These are phyloP conservation scores for Atrina japonica DNA, from an alignment of 2,888 invertebrate genomes.

Conservation along the genomic window DNA sequence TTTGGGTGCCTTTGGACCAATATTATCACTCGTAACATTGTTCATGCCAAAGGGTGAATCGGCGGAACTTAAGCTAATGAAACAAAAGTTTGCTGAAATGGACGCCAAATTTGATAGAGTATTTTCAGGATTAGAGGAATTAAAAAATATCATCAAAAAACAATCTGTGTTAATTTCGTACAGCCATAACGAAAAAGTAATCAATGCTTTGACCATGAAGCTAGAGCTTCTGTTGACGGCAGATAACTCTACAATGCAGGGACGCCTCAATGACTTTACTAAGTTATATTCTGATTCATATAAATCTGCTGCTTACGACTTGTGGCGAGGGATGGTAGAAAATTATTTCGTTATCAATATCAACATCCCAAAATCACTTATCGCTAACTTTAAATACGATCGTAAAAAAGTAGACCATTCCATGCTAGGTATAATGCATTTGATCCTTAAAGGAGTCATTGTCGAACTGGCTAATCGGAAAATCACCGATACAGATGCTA, in stretches of 20 bases:
- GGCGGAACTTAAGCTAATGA: neutral
- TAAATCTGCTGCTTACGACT: neutral
- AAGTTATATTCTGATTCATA: too few species aligned
- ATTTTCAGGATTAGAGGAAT: neutral
- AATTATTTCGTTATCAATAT: neutral
- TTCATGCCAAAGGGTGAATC: neutral
- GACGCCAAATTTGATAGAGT: conserved; percentile 8
- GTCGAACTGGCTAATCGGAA: conserved; percentile 10
- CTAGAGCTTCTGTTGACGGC: conserved; percentile 3
- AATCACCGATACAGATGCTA: neutral
- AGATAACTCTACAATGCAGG: neutral
- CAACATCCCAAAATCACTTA: conserved; percentile 2
- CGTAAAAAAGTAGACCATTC: neutral
- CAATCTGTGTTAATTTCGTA: neutral
- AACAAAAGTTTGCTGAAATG: conserved; percentile 1
- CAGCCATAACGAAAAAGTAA: neutral
- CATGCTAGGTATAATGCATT: neutral
- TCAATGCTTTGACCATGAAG: neutral
- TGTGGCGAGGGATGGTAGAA: neutral
- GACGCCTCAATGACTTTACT: neutral
- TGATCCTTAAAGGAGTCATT: conserved; percentile 5
- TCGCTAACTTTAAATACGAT: conserved; percentile 1
- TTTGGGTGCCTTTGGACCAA: conserved; percentile 9
- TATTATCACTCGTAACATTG: conserved; percentile 6
- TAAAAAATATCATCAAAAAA: neutral